Evolutionary conservation across 2,797 vertebrate species (phyloP), one percentile per base, ranked within the genome.

Genomic region (Danionella dracula): DNA sequence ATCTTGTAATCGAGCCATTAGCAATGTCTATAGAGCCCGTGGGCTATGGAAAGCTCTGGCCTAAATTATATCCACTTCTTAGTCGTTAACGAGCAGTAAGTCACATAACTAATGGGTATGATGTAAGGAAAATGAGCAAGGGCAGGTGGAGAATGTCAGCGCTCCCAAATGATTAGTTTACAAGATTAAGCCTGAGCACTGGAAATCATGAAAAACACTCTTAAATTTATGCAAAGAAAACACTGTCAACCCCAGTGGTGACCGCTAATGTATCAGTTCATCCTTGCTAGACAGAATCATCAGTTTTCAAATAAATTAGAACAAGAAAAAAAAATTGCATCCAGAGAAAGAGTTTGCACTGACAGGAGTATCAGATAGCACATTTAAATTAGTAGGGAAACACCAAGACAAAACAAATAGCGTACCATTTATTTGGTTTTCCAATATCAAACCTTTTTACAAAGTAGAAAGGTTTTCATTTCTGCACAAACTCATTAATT

Each of bases 1-100:
- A 59, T 54, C n/a, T 19, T 44, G 60, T 71, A 59, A 57, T 17
- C 31, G 38, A 56, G 38, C 76, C 66, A 81, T 80, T 78, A 81
- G 61, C 20, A 23, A 67, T 62, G 51, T 62, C 66, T 29, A 46
- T 20, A 16, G 2, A 44, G 45, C 46, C 48, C 37, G 32, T 17
- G 29, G 19, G 59, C 69, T 57, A 37, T 58, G 31, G 71, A 64
- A 62, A 71, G 32, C 16, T 1, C 11, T 12, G 19, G 41, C 31
- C 44, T 44, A 66, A 58, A 63, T 41, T n/a, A 37, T 16, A 21
- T 42, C 37, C 16, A 50, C 20, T 41, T 29, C 42, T 41, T 44
- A 59, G 48, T 16, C 38, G 29, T n/a, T 51, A 59, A 44, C 42
- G 15, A 59, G 40, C 17, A 13, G 9, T 44, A 13, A 44, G 10